Base-by-base conservation (phyloP, 2,113 vertebrate species). In the Kryptolebias marmoratus region DNA sequence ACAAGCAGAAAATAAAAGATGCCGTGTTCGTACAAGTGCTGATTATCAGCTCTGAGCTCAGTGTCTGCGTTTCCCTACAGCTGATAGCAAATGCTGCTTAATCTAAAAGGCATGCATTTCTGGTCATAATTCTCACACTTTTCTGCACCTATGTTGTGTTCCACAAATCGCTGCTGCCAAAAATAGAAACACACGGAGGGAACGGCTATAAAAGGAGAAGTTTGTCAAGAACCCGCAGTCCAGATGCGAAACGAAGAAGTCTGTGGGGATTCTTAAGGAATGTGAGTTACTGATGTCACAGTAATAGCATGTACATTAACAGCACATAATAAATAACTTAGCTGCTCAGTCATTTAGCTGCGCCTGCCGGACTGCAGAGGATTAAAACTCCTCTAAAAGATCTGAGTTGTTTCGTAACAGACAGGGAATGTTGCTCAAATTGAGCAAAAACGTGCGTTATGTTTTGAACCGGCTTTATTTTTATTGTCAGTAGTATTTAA, bases 131-230 rank as follows among this genome's bases (percentile, higher is more conserved):
- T 89, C 85, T 87, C 71, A 90, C 77, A 77, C 70, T 82, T 86
- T 68, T 81, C 63, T 72, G 63, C 74, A 88, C 74, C 74, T 87
- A 84, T 72, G 74, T 80, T 77, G 22, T 62, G n/a, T 83, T 87
- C 69, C 57, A 82, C 47, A 65, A 87, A 81, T 67, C 64, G 64
- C 2, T 5, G 74, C 1, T 44, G 57, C 83, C 65, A 77, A 69
- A 87, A 89, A 90, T 88, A 91, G 91, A 89, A 86, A 65, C 66
- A 45, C 42, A 30, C 45, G 61, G 47, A 56, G 64, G 1, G 30
- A 80, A 86, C 56, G 74, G 58, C 91, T 92, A 91, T 92, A 91
- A 91, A 92, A 91, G 91, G 91, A 87, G 83, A 88, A 5, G 68
- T 45, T 85, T 75, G 59, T 80, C 65, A 77, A 68, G 30, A 70